Conservation (phyloP, 2,113 vertebrate genomes). For the Strix aluco region DNA sequence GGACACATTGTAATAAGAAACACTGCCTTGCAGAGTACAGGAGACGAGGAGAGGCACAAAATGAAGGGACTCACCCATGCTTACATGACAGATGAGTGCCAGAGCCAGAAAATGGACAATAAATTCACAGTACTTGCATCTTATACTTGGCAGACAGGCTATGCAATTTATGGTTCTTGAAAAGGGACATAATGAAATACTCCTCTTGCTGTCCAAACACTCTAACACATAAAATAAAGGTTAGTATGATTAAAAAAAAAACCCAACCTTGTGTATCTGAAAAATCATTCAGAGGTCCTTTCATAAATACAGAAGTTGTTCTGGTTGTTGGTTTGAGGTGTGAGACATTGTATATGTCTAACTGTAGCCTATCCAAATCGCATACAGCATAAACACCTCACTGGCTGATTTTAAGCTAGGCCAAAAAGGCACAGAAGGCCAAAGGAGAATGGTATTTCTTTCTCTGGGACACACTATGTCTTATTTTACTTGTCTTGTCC, state of each 20-base stretch:
- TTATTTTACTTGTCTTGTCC: not conserved
- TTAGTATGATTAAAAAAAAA: not conserved
- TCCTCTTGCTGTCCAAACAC: not conserved
- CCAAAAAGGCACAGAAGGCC: not conserved
- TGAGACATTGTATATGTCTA: not conserved
- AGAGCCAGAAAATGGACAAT: not conserved
- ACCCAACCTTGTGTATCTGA: not conserved
- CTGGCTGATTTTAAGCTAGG: not conserved
- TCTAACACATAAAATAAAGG: not conserved
- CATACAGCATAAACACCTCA: not conserved
- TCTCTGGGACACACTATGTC: not conserved
- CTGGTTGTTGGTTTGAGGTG: not conserved
- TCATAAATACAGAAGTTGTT: not conserved
- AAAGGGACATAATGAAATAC: not conserved
- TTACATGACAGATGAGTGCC: not conserved
- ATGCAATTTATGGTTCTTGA: not conserved
- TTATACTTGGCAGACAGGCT: not conserved
- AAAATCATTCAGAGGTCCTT: not conserved
- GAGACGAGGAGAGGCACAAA: not conserved
- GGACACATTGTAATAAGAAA: rapidly evolving
- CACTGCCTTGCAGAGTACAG: not conserved
- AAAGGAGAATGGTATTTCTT: not conserved
- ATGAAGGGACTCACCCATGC: not conserved
- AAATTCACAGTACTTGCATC: not conserved
- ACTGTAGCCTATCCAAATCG: not conserved